phyloP scores from a whole-genome alignment of 2,888 invertebrate genomes.

The Hipparchia semele region DNA sequence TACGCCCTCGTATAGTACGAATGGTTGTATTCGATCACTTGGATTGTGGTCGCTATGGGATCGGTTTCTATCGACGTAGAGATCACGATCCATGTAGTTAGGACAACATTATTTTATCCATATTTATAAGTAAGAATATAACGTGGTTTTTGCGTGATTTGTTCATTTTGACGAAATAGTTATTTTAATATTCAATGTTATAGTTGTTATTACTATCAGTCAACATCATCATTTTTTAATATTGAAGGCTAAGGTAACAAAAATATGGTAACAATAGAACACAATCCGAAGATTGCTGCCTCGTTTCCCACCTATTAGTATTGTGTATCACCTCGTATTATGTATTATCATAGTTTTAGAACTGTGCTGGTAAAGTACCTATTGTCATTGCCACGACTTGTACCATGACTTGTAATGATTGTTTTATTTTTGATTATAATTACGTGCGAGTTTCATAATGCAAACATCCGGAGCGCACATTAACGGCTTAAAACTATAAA shows the following conservation, averaged over 20 bases:
- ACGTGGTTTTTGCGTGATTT: too few species aligned
- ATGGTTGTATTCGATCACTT: too few species aligned
- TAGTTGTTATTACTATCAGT: neutral
- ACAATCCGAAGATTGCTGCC: slow-evolving; percentile 21
- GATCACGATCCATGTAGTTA: too few species aligned
- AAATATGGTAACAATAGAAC: slow-evolving; percentile 27
- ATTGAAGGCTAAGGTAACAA: slow-evolving; percentile 23
- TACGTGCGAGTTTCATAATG: neutral
- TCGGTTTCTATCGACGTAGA: too few species aligned
- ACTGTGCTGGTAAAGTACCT: slow-evolving; percentile 9
- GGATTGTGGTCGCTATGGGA: too few species aligned
- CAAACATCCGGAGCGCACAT: slow-evolving; percentile 5
- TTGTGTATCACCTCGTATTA: slow-evolving; percentile 24
- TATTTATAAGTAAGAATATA: too few species aligned
- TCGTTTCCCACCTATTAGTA: slow-evolving; percentile 26
- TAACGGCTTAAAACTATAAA: neutral
- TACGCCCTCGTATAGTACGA: too few species aligned
- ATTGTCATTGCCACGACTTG: slow-evolving; percentile 14
- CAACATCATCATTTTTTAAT: slow-evolving; percentile 1
- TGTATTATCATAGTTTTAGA: slow-evolving; percentile 11
- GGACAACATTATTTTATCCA: too few species aligned
- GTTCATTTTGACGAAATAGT: neutral
- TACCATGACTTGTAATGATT: neutral
- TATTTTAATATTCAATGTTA: neutral
- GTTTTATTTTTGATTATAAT: slow-evolving; percentile 9